Percentiles rank a stretch among this genome's conserved stretches.
These are phyloP conservation scores for Limnephilus rhombicus DNA, from an alignment of 2,888 invertebrate species.

Conservation along the genomic window DNA sequence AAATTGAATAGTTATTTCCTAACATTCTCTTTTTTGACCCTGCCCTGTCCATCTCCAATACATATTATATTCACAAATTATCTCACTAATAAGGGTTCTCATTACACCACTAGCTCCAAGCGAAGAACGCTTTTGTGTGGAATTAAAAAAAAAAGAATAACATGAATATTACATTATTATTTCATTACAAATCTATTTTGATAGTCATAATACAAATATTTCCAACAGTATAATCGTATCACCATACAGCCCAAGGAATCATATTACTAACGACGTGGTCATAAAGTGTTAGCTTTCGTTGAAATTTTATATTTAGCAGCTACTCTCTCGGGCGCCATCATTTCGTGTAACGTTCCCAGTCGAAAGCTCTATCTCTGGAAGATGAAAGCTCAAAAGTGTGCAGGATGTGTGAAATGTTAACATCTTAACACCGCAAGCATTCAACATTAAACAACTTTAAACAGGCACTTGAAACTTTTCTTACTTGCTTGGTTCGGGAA, in stretches of 20 bases:
- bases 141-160: too few species aligned
- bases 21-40: not conserved
- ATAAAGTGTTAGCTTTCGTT: not conserved
- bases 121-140: not conserved
- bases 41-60: not conserved
- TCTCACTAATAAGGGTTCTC: not conserved
- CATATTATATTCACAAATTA: not conserved
- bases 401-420: conserved; percentile 30
- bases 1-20: not conserved
- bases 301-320: not conserved
- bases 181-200: too few species aligned
- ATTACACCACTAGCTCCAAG: not conserved
- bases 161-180: too few species aligned
- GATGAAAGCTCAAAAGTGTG: conserved; percentile 26
- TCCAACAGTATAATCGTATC: not conserved
- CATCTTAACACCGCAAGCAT: conserved; percentile 17
- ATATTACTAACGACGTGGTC: not conserved
- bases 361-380: not conserved
- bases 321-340: not conserved
- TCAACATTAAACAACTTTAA: conserved; percentile 36
- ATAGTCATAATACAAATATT: not conserved
- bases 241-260: not conserved
- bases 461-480: conserved; percentile 36
- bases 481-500: not conserved
- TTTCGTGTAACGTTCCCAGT: not conserved